phyloP scores from a whole-genome alignment of 2,797 vertebrate species.

The Gadopsis marmoratus region DNA sequence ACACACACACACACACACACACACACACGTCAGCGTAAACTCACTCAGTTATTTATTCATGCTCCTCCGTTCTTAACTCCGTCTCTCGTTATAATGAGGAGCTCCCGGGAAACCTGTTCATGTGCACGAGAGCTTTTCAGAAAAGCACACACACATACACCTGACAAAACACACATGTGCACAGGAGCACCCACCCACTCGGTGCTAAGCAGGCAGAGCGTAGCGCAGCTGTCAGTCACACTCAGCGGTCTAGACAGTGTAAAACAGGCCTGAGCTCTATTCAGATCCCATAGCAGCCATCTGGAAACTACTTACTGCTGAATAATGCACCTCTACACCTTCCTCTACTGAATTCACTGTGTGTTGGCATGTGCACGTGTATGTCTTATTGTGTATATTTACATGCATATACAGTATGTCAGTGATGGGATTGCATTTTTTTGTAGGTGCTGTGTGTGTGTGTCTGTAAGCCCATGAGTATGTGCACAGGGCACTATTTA shows the following conservation, averaged over 20 bases:
- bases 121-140: conserved; percentile 60
- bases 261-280: conserved; percentile 78
- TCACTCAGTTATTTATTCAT: conserved; percentile 67
- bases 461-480: conserved; percentile 29
- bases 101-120: conserved; percentile 70
- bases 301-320: conserved; percentile 79
- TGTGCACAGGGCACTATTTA: conserved; percentile 70
- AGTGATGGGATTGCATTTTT: conserved; percentile 37
- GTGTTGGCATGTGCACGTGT: conserved; percentile 48
- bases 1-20: conserved; percentile 10
- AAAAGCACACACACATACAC: conserved; percentile 45
- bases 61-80: conserved; percentile 51
- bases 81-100: conserved; percentile 69
- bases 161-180: conserved; percentile 75
- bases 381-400: conserved; percentile 43
- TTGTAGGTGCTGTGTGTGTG: conserved; percentile 9
- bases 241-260: conserved; percentile 82
- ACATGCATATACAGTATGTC: conserved; percentile 32
- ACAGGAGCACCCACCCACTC: conserved; percentile 71
- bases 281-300: conserved; percentile 80
- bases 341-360: conserved; percentile 58
- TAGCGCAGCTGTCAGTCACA: conserved; percentile 84
- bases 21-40: conserved; percentile 41
- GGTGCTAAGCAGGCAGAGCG: conserved; percentile 76
- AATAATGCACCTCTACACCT: conserved; percentile 77